Evolutionary conservation across 2,888 invertebrate genomes (phyloP).

Genomic region (Rhodophaea formosa): DNA sequence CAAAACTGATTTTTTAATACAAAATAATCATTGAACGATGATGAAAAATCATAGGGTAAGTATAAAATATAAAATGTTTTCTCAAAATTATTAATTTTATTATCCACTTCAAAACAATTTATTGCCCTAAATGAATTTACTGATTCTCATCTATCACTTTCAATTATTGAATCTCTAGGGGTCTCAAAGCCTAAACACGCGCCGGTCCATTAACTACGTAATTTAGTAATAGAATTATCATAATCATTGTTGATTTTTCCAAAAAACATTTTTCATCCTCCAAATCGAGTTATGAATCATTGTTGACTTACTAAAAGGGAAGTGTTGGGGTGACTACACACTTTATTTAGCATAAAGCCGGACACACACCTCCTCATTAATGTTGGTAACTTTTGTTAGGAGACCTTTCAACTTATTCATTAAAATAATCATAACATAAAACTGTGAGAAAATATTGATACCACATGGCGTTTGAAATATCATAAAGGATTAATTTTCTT

Average conservation of each 20-base stretch:
- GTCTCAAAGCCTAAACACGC: conserved; percentile 26
- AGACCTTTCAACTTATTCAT: too few species aligned
- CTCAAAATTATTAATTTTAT: too few species aligned
- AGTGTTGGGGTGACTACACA: conserved; percentile 5
- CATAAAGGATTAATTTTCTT: too few species aligned
- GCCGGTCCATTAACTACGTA: conserved; percentile 28
- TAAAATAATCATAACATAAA: too few species aligned
- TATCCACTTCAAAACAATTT: too few species aligned
- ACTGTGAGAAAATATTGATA: too few species aligned
- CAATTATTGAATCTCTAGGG: conserved; percentile 18
- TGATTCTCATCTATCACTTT: neutral
- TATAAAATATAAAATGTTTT: too few species aligned
- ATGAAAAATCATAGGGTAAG: too few species aligned
- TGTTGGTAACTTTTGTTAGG: neutral
- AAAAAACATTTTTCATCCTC: conserved; percentile 59
- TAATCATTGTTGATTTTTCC: conserved; percentile 58
- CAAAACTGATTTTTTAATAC: too few species aligned
- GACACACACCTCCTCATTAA: neutral
- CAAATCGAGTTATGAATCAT: conserved; percentile 69
- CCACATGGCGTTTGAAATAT: too few species aligned
- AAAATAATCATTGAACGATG: too few species aligned
- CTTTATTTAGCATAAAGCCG: neutral
- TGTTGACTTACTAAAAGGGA: conserved; percentile 64
- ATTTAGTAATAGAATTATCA: conserved; percentile 33
- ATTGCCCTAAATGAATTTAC: neutral